These are phyloP conservation scores for Timema cristinae DNA, from an alignment of 2,888 invertebrate genomes.

Conservation along the genomic window DNA sequence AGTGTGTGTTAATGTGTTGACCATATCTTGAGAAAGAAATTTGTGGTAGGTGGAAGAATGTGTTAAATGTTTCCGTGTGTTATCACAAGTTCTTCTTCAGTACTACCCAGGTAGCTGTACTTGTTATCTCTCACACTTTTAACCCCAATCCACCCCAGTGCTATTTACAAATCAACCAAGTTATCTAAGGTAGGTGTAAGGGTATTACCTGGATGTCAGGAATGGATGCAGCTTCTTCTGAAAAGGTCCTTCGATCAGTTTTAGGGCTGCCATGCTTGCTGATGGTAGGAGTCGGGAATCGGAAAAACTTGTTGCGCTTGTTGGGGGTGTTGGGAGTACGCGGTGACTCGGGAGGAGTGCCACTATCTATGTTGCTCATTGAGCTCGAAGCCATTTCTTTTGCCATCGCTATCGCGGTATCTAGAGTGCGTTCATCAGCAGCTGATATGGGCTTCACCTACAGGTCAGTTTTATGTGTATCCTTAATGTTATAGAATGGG, in stretches of 20 bases:
- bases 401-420: slow-evolving; percentile 89
- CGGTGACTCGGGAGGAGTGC: slow-evolving; percentile 31
- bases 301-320: slow-evolving; percentile 75
- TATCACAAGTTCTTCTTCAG: too few species aligned
- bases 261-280: slow-evolving; percentile 46
- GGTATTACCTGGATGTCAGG: slow-evolving; percentile 76
- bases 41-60: too few species aligned
- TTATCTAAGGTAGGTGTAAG: neutral
- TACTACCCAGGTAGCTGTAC: too few species aligned
- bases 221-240: slow-evolving; percentile 81
- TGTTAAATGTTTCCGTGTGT: too few species aligned
- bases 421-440: slow-evolving; percentile 84
- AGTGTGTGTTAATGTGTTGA: too few species aligned
- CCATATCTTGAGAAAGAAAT: too few species aligned
- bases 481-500: neutral
- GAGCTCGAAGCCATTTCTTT: slow-evolving; percentile 81
- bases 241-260: slow-evolving; percentile 77
- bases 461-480: neutral
- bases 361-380: slow-evolving; percentile 45
- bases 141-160: too few species aligned
- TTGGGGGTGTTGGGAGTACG: slow-evolving; percentile 43
- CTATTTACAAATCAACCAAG: too few species aligned
- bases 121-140: too few species aligned
- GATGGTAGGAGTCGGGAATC: slow-evolving; percentile 52
- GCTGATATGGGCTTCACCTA: slow-evolving; percentile 89